Evolutionary conservation across 1,140 invertebrate genomes (phyloP).

Genomic region (Scaptomyza montana): DNA sequence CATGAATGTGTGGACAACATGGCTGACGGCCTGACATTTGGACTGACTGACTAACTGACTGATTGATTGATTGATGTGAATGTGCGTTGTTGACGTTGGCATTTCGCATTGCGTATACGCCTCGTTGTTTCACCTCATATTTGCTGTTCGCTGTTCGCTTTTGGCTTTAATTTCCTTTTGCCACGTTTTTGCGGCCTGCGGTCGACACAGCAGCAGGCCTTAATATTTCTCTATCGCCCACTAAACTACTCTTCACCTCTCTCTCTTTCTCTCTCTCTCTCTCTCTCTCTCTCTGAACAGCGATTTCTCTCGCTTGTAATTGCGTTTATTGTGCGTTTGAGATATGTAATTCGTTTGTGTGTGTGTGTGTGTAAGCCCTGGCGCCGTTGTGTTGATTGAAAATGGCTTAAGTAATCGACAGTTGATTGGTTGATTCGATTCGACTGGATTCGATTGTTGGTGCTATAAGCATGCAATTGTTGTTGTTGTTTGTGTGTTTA

Average conservation of each 20-base stretch:
- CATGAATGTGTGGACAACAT: conserved; percentile 28
- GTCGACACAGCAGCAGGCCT: conserved; percentile 27
- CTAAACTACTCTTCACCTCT: conserved; percentile 7
- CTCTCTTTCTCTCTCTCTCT: neutral
- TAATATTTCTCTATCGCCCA: conserved; percentile 23
- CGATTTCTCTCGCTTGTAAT: conserved; percentile 57
- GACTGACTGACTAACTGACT: conserved; percentile 60
- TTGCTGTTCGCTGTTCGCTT: conserved; percentile 9
- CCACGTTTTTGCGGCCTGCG: conserved; percentile 48
- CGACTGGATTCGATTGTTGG: too few relatives aligned
- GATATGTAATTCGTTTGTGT: conserved; percentile 65
- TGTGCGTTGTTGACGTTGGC: conserved; percentile 7
- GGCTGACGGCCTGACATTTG: neutral
- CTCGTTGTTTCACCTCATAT: conserved; percentile 12
- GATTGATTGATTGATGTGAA: conserved; percentile 39
- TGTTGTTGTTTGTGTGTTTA: conserved; percentile 38
- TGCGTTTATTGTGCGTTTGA: conserved; percentile 80
- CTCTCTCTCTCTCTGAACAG: neutral
- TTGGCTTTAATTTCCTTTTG: conserved; percentile 69
- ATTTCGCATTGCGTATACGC: conserved; percentile 39
- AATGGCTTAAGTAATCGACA: conserved; percentile 81
- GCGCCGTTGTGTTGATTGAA: conserved; percentile 72
- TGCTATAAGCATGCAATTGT: conserved; percentile 6
- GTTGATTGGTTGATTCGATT: conserved; percentile 75
- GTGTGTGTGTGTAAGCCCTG: conserved; percentile 29